Evolutionary conservation across 2,113 vertebrate genomes (phyloP).

Genomic region (Pluvianellus socialis): DNA sequence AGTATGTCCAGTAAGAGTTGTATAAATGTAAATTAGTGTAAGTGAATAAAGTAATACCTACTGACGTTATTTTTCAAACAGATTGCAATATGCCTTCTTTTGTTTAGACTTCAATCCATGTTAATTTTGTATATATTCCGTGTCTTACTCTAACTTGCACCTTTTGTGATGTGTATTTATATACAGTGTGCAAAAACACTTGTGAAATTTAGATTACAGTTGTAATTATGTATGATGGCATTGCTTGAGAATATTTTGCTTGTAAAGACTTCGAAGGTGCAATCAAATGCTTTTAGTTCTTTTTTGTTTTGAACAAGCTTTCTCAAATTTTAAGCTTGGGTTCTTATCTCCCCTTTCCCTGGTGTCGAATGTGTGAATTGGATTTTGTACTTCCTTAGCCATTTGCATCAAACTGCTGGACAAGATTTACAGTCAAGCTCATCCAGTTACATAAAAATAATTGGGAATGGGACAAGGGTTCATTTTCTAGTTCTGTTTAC

Average conservation of each 20-base stretch:
- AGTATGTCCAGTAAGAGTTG: constrained; percentile 72
- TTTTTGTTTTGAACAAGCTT: constrained; percentile 71
- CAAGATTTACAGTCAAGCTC: constrained; percentile 63
- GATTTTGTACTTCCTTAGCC: constrained; percentile 74
- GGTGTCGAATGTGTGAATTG: constrained; percentile 53
- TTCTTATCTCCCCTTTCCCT: neutral
- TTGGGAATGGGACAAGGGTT: constrained; percentile 66
- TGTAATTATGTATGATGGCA: constrained; percentile 86
- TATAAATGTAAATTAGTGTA: constrained; percentile 88
- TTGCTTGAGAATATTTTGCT: constrained; percentile 77
- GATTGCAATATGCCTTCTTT: constrained; percentile 75
- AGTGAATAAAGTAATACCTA: constrained; percentile 80
- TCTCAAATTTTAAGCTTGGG: constrained; percentile 67
- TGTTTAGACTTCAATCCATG: constrained; percentile 72
- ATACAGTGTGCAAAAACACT: constrained; percentile 81
- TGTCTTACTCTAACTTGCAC: constrained; percentile 78
- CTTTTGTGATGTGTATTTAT: constrained; percentile 87
- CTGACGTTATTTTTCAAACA: constrained; percentile 81
- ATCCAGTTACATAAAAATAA: constrained; percentile 67
- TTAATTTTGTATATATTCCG: constrained; percentile 84
- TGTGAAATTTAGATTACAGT: constrained; percentile 78
- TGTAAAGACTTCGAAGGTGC: constrained; percentile 81
- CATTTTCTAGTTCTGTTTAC: constrained; percentile 85
- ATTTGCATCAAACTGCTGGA: constrained; percentile 76
- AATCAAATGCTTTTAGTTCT: constrained; percentile 75